Percentiles rank a stretch among this genome's conserved stretches.
phyloP scores from a whole-genome alignment of 2,797 vertebrate genomes.

The Morus bassanus region DNA sequence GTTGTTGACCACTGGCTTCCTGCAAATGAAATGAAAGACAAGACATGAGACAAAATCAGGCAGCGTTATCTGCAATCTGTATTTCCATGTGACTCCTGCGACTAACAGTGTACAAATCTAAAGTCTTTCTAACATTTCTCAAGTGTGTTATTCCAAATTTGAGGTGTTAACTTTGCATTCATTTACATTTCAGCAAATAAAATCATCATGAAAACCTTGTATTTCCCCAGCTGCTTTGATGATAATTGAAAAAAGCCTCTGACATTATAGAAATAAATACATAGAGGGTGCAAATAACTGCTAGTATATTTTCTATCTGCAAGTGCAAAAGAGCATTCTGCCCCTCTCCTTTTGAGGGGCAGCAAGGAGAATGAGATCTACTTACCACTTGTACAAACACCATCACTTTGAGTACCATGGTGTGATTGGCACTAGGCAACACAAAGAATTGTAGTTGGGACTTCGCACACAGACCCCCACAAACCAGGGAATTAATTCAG shows the following conservation, averaged over 20 bases:
- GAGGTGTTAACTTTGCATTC: background rate
- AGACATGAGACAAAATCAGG: background rate
- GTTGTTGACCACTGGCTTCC: constrained; percentile 92
- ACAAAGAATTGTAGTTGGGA: background rate
- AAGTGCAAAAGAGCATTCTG: background rate
- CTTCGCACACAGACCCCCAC: background rate
- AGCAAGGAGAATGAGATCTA: background rate
- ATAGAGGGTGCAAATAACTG: background rate
- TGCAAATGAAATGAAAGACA: constrained; percentile 72
- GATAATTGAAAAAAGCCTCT: background rate
- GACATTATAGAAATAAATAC: background rate
- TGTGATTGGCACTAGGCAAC: background rate
- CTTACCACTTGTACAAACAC: background rate
- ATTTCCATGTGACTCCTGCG: background rate
- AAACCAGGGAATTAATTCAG: background rate
- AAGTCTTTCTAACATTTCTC: background rate
- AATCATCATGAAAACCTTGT: background rate
- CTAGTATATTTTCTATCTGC: background rate
- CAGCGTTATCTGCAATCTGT: background rate
- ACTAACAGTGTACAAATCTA: background rate
- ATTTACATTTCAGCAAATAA: background rate
- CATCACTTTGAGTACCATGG: background rate
- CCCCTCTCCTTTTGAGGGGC: background rate
- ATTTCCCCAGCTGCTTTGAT: background rate
- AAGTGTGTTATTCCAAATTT: background rate